A percentile compares a stretch with the other conserved stretches of the same genome.
Evolutionary conservation across 2,797 vertebrate genomes (phyloP).

Genomic region (Gallinago stenura): DNA sequence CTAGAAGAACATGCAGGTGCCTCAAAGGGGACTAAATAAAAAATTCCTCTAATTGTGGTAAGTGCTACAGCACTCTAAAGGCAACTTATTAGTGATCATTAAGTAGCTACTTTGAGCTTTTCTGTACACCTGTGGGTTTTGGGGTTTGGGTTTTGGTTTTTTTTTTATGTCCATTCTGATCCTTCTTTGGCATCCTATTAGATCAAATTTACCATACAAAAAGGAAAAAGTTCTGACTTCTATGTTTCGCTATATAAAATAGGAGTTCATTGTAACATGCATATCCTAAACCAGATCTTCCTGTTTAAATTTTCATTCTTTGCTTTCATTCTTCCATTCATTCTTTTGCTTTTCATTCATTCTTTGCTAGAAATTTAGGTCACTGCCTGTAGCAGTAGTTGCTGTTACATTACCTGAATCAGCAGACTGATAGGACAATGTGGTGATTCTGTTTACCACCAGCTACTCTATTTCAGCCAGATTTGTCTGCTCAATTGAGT

Average conservation of each 20-base stretch:
- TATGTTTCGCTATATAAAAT: fast-evolving
- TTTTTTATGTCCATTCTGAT: not conserved
- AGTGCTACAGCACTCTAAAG: not conserved
- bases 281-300: not conserved
- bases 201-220: not conserved
- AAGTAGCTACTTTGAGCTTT: not conserved
- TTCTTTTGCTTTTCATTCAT: too few relatives aligned
- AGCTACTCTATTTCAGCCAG: not conserved
- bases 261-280: fast-evolving
- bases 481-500: not conserved
- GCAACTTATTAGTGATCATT: not conserved
- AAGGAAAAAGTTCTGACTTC: not conserved
- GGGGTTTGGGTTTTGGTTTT: too few relatives aligned
- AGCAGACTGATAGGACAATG: fast-evolving
- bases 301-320: not conserved
- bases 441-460: not conserved
- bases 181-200: not conserved
- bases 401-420: not conserved
- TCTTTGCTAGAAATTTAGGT: not conserved
- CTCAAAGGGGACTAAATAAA: not conserved
- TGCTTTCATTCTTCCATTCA: too few relatives aligned
- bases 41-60: not conserved
- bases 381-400: not conserved
- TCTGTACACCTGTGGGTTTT: not conserved
- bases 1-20: not conserved